Evolutionary conservation across 30 jellyfish, hydroid and myxozoan species (phyloP).

Genomic region (Aurelia sp.): DNA sequence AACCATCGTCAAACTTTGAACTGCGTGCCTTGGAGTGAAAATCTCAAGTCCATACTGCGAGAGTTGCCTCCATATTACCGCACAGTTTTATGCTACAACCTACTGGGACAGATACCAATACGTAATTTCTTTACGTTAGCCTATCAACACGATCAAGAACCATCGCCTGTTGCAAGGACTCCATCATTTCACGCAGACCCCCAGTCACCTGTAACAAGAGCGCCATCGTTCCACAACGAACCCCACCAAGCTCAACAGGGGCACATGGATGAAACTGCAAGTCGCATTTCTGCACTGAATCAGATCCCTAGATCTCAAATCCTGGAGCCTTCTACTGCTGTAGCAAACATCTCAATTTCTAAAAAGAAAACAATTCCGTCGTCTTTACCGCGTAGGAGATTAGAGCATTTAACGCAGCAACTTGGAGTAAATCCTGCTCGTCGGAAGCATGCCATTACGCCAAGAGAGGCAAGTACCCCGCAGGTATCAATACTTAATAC

Average conservation of each 20-base stretch:
- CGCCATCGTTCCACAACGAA: no score
- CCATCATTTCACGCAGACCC: not conserved
- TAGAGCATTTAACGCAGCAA: slow-evolving; percentile 51
- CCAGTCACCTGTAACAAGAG: not conserved
- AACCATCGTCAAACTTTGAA: not conserved
- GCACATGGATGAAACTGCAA: no score
- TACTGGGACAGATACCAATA: slow-evolving; percentile 8
- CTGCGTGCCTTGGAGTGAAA: not conserved
- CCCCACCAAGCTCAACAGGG: no score
- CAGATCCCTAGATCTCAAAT: not conserved
- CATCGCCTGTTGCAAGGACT: not conserved
- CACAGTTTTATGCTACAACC: not conserved
- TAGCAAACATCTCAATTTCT: not conserved
- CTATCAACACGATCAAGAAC: not conserved
- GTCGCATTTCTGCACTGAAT: no score
- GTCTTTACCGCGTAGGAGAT: slow-evolving; percentile 9
- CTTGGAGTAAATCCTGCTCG: slow-evolving; percentile 53
- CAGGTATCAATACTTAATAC: not conserved
- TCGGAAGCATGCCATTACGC: slow-evolving; percentile 10
- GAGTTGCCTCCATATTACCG: slow-evolving; percentile 64
- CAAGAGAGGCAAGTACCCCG: not conserved
- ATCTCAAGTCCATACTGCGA: slow-evolving; percentile 44
- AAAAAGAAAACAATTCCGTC: slow-evolving; percentile 29
- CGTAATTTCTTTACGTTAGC: slow-evolving; percentile 6
- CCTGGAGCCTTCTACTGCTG: not conserved